A percentile compares a stretch with the other conserved stretches of the same genome.
phyloP scores from a whole-genome alignment of 64 coral and sea anemone genomes.

The Pocillopora verrucosa region DNA sequence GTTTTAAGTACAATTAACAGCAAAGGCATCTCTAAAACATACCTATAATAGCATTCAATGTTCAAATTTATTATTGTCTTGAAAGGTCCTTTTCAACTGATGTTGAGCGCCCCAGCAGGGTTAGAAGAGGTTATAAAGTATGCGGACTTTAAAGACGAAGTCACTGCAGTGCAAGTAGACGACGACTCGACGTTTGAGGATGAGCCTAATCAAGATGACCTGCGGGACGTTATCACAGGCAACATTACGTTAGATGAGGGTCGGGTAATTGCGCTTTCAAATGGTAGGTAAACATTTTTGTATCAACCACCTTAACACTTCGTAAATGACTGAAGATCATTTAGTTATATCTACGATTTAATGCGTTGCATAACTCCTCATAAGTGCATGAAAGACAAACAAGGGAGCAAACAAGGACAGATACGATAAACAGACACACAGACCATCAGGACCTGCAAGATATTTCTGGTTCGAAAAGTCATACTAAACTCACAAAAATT shows the following conservation, averaged over 20 bases:
- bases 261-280: background rate
- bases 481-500: background rate
- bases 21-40: too few species aligned
- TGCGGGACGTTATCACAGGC: background rate
- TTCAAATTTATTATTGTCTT: background rate
- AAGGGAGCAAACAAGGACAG: too few species aligned
- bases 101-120: background rate
- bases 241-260: background rate
- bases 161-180: background rate
- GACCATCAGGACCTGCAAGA: too few species aligned
- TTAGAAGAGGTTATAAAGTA: conserved; percentile 51
- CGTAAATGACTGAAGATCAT: too few species aligned
- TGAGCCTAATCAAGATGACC: background rate
- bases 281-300: background rate
- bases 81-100: conserved; percentile 29
- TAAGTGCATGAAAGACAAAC: too few species aligned
- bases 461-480: background rate
- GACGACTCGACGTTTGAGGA: conserved; percentile 51
- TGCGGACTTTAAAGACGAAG: conserved; percentile 29
- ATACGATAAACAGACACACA: too few species aligned
- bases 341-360: too few species aligned
- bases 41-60: too few species aligned
- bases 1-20: too few species aligned
- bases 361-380: too few species aligned
- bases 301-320: background rate